These are phyloP conservation scores for Oopsacas minuta DNA, from an alignment of 37 sponge, comb jelly and placozoan genomes.

Conservation along the genomic window DNA sequence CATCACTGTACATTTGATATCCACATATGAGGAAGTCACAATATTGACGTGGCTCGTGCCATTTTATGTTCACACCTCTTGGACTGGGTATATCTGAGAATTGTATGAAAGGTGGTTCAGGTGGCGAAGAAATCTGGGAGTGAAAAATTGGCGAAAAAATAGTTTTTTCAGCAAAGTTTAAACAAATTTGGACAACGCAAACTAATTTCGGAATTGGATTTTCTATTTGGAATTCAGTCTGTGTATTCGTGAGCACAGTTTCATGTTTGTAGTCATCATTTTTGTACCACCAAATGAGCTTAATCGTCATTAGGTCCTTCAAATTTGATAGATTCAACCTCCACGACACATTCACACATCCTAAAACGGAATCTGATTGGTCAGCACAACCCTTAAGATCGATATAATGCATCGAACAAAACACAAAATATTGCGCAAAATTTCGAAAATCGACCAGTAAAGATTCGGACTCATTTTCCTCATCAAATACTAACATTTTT, in stretches of 20 bases:
- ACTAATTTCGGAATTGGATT: not conserved
- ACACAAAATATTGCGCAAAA: not conserved
- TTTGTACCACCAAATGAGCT: constrained; percentile 5
- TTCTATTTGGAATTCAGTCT: not conserved
- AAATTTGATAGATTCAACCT: not conserved
- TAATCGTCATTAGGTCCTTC: not conserved
- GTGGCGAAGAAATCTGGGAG: not conserved
- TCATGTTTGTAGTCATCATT: not conserved
- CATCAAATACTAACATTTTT: not conserved
- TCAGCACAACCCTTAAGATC: not conserved
- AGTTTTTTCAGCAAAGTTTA: not conserved
- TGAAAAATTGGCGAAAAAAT: constrained; percentile 5
- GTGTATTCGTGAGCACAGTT: not conserved
- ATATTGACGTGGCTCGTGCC: constrained; percentile 9
- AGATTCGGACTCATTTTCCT: not conserved
- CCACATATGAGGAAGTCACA: not conserved
- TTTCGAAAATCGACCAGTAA: not conserved
- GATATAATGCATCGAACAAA: not conserved
- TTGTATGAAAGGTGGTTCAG: not conserved
- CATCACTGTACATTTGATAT: not conserved
- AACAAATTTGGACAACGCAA: not conserved
- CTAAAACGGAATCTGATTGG: not conserved
- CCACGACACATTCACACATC: not conserved
- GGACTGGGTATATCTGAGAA: not conserved
- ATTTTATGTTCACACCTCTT: not conserved